Base-by-base conservation (phyloP, 2,113 vertebrate species). In the Neodon shergylaensis region DNA sequence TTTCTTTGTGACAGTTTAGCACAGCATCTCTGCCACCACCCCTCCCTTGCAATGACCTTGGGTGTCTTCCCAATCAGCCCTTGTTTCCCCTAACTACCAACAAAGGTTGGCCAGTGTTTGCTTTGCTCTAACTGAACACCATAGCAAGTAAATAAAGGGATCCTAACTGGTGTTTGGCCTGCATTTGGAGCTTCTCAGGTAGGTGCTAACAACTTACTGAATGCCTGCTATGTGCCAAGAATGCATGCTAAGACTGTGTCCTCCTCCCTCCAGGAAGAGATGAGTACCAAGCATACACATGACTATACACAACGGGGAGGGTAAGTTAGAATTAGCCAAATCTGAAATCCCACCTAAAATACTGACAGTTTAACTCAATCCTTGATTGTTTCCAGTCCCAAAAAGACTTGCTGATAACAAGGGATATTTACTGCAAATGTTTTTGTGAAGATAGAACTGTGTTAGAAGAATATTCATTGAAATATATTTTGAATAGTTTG, bases 301-400 rank as follows among this genome's bases (percentile, higher is more conserved):
- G 21, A 93, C 85, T 54, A 7, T 3, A 36, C 7, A 8, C 28
- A 33, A 74, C 17, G 79, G 47, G 14, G 42, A 96, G 17, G 33
- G 66, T 63, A 3, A 87, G 19, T 81, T 28, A 93, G 39, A 86
- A 88, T 52, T 49, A 87, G 52, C 68, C 63, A 68, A 49, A 95
- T 17, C 4, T 26, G 68, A 96, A 94, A 92, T 47, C 78, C 19
- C 44, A 86, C 3, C 74, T 52, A 87, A 81, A 94, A 93, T 36
- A 39, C 3, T 73, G n/a, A 90, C 19, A 36, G 9, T 88, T 88
- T 58, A 92, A 94, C 31, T 78, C 39, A 88, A 92, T 33, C 88
- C 44, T 84, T 84, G 36, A 63, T 91, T 85, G 26, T 93, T 83
- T 16, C 47, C 65, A 88, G 13, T 72, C 31, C 6, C 74, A 77